Conservation (phyloP, 2,888 invertebrate genomes). For the Parnassius apollo region DNA sequence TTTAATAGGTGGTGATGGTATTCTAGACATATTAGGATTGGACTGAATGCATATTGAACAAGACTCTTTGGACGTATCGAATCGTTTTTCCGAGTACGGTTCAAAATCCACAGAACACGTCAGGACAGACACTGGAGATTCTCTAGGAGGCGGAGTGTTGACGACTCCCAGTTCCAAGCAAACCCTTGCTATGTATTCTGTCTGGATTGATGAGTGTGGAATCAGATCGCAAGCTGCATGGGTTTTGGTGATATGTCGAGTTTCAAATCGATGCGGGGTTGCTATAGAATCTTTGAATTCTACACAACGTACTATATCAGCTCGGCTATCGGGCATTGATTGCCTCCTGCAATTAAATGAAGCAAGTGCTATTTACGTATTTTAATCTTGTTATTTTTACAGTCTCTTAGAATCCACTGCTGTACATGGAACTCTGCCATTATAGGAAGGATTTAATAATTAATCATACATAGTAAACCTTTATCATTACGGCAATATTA, state of each 20-base stretch:
- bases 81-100: conserved; percentile 53
- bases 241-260: conserved; percentile 42
- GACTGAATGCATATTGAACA: conserved; percentile 69
- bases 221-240: conserved; percentile 70
- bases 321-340: conserved; percentile 64
- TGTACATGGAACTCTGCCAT: too few relatives aligned
- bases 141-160: conserved; percentile 41
- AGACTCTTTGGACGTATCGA: conserved; percentile 59
- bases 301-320: conserved; percentile 75
- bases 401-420: too few relatives aligned
- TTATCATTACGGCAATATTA: too few relatives aligned
- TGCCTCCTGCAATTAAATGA: conserved; percentile 43
- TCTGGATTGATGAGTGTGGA: conserved; percentile 43
- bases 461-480: too few relatives aligned
- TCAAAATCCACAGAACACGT: conserved; percentile 63
- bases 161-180: conserved; percentile 79
- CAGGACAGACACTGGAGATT: conserved; percentile 48
- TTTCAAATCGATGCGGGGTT: conserved; percentile 50
- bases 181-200: conserved; percentile 69
- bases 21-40: conserved; percentile 65
- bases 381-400: too few relatives aligned
- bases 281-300: conserved; percentile 60
- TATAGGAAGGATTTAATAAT: too few relatives aligned
- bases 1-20: conserved; percentile 66
- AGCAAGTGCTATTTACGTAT: too few relatives aligned